Percentiles rank a stretch among this genome's conserved stretches.
phyloP scores from a whole-genome alignment of 2,113 vertebrate species.

The Clinocottus analis region DNA sequence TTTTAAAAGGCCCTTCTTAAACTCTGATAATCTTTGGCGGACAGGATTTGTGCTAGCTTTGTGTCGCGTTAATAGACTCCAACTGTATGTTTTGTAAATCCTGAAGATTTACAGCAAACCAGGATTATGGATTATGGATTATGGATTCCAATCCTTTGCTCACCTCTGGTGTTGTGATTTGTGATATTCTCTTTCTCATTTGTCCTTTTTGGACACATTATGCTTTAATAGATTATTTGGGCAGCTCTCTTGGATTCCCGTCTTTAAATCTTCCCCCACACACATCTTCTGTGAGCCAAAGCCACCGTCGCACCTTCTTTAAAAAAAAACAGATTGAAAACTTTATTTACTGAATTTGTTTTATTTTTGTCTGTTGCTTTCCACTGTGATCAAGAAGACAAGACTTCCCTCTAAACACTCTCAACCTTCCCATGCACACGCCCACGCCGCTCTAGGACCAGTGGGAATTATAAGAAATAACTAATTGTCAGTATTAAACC shows the following conservation, averaged over 20 bases:
- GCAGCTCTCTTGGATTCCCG: background rate
- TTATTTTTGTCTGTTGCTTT: background rate
- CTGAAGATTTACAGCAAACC: too few relatives aligned
- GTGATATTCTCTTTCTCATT: too few relatives aligned
- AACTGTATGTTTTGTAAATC: too few relatives aligned
- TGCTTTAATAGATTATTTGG: background rate
- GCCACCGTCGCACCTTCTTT: too few relatives aligned
- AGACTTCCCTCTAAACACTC: background rate
- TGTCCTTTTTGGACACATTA: too few relatives aligned
- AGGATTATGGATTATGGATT: too few relatives aligned
- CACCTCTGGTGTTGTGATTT: too few relatives aligned
- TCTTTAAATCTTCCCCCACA: background rate
- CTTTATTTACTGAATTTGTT: background rate
- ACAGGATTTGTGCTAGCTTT: background rate
- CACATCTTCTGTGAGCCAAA: background rate
- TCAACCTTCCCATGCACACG: background rate
- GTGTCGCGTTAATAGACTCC: background rate
- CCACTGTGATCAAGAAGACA: background rate
- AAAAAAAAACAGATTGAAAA: background rate
- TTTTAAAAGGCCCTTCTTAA: background rate
- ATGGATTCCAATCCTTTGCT: background rate
- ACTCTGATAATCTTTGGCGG: background rate
- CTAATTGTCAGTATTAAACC: conserved; percentile 16
- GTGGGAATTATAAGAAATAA: conserved; percentile 39
- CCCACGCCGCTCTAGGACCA: conserved; percentile 5